Evolutionary conservation across 2,797 vertebrate species (phyloP).

Genomic region (Diceros bicornis): DNA sequence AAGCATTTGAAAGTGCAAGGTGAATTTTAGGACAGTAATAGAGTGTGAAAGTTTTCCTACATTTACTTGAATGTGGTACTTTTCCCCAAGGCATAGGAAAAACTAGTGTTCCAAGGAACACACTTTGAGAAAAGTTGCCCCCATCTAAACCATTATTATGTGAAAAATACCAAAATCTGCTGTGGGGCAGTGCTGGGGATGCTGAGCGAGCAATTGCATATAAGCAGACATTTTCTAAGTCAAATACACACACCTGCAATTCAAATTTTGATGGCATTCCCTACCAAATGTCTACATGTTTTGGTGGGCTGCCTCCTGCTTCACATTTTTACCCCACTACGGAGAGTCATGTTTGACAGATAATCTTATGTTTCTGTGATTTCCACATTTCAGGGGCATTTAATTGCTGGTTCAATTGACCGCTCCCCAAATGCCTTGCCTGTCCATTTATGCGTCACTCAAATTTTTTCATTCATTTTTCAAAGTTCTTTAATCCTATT

Average conservation of each 20-base stretch:
- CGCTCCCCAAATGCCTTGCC: background rate
- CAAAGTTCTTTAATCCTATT: background rate
- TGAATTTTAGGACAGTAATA: background rate
- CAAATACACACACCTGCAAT: background rate
- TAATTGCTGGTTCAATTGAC: background rate
- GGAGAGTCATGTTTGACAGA: background rate
- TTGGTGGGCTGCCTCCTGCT: background rate
- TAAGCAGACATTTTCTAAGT: background rate
- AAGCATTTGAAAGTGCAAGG: background rate
- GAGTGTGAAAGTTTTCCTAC: background rate
- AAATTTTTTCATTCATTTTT: background rate
- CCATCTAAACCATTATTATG: background rate
- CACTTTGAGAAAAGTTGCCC: background rate
- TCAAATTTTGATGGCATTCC: background rate
- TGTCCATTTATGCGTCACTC: background rate
- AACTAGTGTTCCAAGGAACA: background rate
- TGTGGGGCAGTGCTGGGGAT: background rate
- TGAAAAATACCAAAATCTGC: background rate
- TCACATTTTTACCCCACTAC: background rate
- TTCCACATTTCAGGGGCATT: background rate
- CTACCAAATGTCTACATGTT: background rate
- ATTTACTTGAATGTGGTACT: background rate
- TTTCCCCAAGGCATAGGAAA: background rate
- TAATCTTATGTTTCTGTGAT: background rate
- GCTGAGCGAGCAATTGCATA: background rate